Conservation (phyloP, 2,113 vertebrate genomes). For the Peromyscus leucopus region DNA sequence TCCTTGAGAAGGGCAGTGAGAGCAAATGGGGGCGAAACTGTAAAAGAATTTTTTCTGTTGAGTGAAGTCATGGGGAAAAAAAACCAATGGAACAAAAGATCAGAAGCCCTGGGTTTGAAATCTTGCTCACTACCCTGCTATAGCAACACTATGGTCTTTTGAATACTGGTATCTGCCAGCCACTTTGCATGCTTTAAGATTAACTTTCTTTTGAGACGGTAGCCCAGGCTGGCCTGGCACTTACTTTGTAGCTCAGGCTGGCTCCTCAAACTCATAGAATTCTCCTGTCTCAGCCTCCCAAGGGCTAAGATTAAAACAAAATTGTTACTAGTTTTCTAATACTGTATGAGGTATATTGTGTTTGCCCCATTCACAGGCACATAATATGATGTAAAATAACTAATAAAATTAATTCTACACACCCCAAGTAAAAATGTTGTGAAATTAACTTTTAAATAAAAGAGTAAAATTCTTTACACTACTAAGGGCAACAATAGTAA, state of each 20-base stretch:
- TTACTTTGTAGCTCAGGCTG: background rate
- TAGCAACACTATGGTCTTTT: background rate
- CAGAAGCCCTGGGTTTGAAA: background rate
- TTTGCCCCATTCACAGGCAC: background rate
- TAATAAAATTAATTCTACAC: background rate
- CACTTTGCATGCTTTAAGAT: background rate
- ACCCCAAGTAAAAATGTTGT: background rate
- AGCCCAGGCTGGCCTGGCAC: background rate
- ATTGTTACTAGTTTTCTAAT: slow-evolving; percentile 5
- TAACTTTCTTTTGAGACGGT: background rate
- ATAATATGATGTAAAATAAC: slow-evolving; percentile 10
- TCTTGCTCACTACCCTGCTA: background rate
- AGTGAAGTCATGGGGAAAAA: background rate
- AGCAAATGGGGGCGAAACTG: background rate
- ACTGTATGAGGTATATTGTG: background rate
- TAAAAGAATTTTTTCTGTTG: background rate
- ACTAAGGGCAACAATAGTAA: background rate
- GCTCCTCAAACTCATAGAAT: background rate
- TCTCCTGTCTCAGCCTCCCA: background rate
- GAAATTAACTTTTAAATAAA: background rate
- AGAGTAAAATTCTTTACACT: background rate
- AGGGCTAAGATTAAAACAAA: background rate
- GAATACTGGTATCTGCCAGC: background rate
- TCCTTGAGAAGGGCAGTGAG: background rate
- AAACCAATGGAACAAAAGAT: background rate